Conservation (phyloP, 1,140 invertebrate genomes). For the Drosophila elegans region DNA sequence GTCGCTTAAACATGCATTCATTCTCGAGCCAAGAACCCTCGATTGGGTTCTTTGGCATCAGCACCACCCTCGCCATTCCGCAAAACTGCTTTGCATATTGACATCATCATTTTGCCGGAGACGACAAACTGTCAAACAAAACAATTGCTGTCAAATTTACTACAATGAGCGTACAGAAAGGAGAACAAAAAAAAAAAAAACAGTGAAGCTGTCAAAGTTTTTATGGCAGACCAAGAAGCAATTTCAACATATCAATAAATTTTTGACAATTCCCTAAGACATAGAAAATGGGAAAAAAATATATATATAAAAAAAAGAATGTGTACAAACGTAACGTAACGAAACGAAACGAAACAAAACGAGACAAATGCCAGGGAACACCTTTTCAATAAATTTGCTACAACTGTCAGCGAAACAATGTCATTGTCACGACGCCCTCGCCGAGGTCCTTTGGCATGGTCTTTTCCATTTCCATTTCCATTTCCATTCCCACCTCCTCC, state of each 20-base stretch:
- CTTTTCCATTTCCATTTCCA: neutral
- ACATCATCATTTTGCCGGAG: conserved; percentile 77
- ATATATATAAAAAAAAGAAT: neutral
- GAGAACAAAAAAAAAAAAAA: conserved; percentile 30
- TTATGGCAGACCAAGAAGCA: conserved; percentile 63
- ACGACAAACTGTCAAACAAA: conserved; percentile 83
- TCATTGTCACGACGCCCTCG: conserved; percentile 75
- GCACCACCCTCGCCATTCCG: conserved; percentile 24
- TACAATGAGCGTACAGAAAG: conserved; percentile 55
- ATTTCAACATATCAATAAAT: conserved; percentile 84
- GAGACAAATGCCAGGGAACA: conserved; percentile 64
- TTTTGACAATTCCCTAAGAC: conserved; percentile 72
- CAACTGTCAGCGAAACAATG: conserved; percentile 84
- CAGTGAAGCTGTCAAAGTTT: conserved; percentile 78
- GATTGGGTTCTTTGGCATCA: conserved; percentile 30
- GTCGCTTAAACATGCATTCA: conserved; percentile 23
- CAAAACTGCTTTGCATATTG: conserved; percentile 75
- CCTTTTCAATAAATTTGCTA: conserved; percentile 84
- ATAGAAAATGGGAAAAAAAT: conserved; percentile 10
- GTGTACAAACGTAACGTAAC: conserved; percentile 8
- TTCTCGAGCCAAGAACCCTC: conserved; percentile 14
- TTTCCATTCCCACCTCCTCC: neutral
- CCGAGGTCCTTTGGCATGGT: neutral
- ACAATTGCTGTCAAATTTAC: conserved; percentile 83
- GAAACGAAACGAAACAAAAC: conserved; percentile 18